These are phyloP conservation scores for Aphelenchoides fujianensis DNA, from an alignment of 1,140 invertebrate species.

Conservation along the genomic window DNA sequence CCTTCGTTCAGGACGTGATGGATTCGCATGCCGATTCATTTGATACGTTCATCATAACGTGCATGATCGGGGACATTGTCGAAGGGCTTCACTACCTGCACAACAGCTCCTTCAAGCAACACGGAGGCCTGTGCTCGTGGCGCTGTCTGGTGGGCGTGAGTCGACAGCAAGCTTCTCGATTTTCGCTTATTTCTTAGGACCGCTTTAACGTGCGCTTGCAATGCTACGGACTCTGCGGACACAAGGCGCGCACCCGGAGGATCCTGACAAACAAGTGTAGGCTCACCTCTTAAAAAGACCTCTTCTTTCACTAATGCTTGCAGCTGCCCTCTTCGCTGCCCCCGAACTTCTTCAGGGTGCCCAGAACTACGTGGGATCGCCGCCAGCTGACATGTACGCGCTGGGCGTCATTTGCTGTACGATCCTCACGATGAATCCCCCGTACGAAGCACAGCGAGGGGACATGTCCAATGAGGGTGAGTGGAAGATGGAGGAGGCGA, in stretches of 20 bases:
- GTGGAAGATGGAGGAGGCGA: too few species aligned
- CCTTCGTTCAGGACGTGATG: conserved; percentile 1
- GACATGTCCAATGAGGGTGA: too few species aligned
- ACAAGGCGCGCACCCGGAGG: too few species aligned
- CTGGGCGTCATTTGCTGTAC: conserved; percentile 15
- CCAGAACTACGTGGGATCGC: neutral
- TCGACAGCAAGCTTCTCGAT: conserved; percentile 20
- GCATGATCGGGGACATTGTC: conserved; percentile 7
- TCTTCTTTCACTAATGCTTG: too few species aligned
- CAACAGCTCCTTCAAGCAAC: conserved; percentile 15
- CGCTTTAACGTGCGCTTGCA: conserved; percentile 21
- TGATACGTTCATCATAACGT: neutral
- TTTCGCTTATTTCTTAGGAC: too few species aligned
- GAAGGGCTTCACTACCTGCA: conserved; percentile 24
- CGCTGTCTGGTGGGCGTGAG: conserved; percentile 20
- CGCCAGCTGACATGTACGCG: conserved; percentile 25
- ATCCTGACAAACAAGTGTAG: neutral
- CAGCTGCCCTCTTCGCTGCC: conserved; percentile 13
- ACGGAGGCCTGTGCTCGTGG: conserved; percentile 17
- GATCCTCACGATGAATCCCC: neutral
- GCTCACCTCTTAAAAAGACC: too few species aligned
- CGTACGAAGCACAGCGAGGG: too few species aligned
- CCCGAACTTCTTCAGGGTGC: neutral
- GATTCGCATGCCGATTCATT: neutral
- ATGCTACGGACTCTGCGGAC: neutral